Evolutionary conservation across 2,113 vertebrate species (phyloP).

Genomic region (Microtus pennsylvanicus): DNA sequence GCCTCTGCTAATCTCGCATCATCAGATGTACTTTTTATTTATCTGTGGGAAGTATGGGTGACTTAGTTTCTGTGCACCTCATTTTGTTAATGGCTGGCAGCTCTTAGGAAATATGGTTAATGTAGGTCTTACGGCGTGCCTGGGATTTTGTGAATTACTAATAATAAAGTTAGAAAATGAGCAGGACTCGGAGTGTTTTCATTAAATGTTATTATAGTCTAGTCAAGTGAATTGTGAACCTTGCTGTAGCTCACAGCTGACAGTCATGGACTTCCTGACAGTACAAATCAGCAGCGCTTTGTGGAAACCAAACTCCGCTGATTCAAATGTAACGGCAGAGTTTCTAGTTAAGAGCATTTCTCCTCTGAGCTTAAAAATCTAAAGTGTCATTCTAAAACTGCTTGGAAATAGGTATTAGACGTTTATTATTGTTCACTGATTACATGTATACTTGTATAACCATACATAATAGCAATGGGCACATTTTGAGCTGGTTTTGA

Average conservation of each 20-base stretch:
- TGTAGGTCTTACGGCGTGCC: not conserved
- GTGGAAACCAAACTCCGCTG: not conserved
- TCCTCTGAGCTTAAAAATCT: not conserved
- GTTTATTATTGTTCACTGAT: not conserved
- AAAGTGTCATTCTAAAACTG: not conserved
- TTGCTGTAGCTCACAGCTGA: not conserved
- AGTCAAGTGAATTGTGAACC: slow-evolving; percentile 14
- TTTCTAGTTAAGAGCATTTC: not conserved
- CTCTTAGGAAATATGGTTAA: slow-evolving; percentile 10
- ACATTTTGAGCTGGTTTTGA: slow-evolving; percentile 38
- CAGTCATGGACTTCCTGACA: not conserved
- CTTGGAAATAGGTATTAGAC: slow-evolving; percentile 1
- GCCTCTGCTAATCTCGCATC: not conserved
- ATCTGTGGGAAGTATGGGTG: not conserved
- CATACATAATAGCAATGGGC: not conserved
- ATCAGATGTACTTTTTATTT: not conserved
- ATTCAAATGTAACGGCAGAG: not conserved
- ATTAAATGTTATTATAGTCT: not conserved
- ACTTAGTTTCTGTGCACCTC: not conserved
- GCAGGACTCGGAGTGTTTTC: not conserved
- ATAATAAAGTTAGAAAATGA: not conserved
- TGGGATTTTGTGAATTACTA: slow-evolving; percentile 44
- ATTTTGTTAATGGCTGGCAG: not conserved
- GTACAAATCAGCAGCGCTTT: not conserved
- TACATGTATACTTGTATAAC: not conserved